Percentiles rank a stretch among this genome's conserved stretches.
These are phyloP conservation scores for Ophion ventricosus DNA, from an alignment of 2,888 invertebrate genomes.

Conservation along the genomic window DNA sequence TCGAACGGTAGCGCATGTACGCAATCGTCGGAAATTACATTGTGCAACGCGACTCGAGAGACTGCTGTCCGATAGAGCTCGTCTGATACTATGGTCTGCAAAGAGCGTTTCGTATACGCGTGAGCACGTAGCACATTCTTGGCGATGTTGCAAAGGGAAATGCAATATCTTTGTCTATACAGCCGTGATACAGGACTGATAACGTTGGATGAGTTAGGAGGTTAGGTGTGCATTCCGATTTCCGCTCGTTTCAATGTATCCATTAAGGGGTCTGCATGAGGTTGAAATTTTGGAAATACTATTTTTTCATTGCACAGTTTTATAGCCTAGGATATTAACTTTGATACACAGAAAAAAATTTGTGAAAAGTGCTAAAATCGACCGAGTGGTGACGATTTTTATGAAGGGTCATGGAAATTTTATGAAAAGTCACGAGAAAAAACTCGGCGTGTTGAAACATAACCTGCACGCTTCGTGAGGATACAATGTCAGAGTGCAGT, in stretches of 20 bases:
- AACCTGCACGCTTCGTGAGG: too few species aligned
- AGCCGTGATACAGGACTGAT: background rate
- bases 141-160: background rate
- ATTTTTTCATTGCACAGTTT: background rate
- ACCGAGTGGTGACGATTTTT: too few species aligned
- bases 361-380: background rate
- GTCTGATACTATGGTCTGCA: constrained; percentile 20
- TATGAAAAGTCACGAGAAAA: too few species aligned
- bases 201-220: background rate
- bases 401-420: too few species aligned
- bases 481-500: too few species aligned
- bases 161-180: background rate
- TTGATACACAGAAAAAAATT: background rate
- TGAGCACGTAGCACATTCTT: constrained; percentile 1
- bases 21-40: constrained; percentile 68
- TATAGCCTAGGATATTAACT: too few species aligned
- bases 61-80: constrained; percentile 3
- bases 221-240: background rate
- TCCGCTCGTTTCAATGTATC: background rate
- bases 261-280: background rate
- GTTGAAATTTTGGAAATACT: background rate
- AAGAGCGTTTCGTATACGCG: constrained; percentile 12
- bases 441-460: too few species aligned
- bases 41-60: constrained; percentile 61
- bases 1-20: constrained; percentile 33